These are phyloP conservation scores for Xenops minutus DNA, from an alignment of 2,797 vertebrate genomes.

Conservation along the genomic window DNA sequence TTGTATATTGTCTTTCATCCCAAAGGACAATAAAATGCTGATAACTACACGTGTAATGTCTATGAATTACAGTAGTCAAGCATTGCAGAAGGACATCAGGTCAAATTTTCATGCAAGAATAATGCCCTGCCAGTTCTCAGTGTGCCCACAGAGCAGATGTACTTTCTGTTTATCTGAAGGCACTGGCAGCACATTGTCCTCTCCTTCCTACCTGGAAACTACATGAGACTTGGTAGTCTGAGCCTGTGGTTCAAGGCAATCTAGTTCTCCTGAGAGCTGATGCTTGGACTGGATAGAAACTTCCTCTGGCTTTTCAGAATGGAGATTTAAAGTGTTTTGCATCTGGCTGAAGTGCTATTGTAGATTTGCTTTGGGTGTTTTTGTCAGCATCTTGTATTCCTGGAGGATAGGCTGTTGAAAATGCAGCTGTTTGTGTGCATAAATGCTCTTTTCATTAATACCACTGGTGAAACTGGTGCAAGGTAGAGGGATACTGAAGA, in stretches of 20 bases:
- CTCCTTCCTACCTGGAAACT: not conserved
- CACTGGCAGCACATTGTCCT: not conserved
- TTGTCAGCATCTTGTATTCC: not conserved
- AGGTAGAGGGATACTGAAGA: not conserved
- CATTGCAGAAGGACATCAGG: not conserved
- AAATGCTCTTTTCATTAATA: not conserved
- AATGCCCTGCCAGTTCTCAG: not conserved
- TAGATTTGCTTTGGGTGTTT: not conserved
- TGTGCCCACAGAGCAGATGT: not conserved
- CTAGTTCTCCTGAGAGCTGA: not conserved
- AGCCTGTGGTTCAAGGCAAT: not conserved
- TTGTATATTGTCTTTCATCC: not conserved
- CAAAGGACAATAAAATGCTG: slow-evolving; percentile 7
- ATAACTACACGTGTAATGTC: not conserved
- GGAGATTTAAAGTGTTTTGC: not conserved
- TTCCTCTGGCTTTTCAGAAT: not conserved
- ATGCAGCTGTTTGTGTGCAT: not conserved
- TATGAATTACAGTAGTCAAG: not conserved
- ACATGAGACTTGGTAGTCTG: not conserved
- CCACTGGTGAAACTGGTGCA: not conserved
- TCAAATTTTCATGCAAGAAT: not conserved
- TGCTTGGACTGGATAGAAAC: not conserved
- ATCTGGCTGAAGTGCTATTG: not conserved
- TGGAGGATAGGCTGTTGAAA: not conserved
- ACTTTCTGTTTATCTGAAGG: not conserved